Evolutionary conservation across 1,140 invertebrate genomes (phyloP).

Genomic region (Solen grandis): DNA sequence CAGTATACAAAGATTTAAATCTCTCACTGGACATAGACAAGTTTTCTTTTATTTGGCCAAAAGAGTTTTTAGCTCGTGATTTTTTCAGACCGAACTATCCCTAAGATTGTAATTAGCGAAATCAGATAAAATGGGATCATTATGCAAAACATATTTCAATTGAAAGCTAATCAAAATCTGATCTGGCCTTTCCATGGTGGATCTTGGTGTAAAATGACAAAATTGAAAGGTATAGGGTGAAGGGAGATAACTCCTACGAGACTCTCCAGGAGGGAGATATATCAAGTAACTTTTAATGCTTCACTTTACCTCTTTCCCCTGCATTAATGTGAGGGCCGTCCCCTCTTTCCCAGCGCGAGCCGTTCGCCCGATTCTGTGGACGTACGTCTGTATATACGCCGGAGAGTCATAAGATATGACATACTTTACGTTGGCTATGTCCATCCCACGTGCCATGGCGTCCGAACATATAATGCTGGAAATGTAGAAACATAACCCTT

Average conservation of each 20-base stretch:
- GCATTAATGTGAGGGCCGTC: conserved; percentile 88
- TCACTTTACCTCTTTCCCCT: conserved; percentile 75
- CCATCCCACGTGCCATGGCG: conserved; percentile 95
- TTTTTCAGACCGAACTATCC: no score
- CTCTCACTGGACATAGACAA: no score
- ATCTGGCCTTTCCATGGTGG: not conserved
- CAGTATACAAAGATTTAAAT: no score
- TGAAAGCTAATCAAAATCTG: not conserved
- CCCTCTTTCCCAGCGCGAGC: conserved; percentile 94
- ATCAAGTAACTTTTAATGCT: not conserved
- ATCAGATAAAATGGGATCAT: no score
- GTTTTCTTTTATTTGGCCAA: no score
- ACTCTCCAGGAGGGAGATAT: no score
- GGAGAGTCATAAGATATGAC: conserved; percentile 97
- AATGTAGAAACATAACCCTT: no score
- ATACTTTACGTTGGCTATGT: conserved; percentile 92
- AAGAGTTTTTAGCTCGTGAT: no score
- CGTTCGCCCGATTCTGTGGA: conserved; percentile 96
- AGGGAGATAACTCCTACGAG: not conserved
- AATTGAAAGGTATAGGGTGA: not conserved
- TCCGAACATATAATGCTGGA: conserved; percentile 92
- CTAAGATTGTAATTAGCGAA: no score
- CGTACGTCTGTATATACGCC: conserved; percentile 92
- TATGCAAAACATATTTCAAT: no score
- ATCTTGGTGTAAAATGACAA: not conserved